phyloP scores from a whole-genome alignment of 2,113 vertebrate genomes.

The Otolemur garnettii region DNA sequence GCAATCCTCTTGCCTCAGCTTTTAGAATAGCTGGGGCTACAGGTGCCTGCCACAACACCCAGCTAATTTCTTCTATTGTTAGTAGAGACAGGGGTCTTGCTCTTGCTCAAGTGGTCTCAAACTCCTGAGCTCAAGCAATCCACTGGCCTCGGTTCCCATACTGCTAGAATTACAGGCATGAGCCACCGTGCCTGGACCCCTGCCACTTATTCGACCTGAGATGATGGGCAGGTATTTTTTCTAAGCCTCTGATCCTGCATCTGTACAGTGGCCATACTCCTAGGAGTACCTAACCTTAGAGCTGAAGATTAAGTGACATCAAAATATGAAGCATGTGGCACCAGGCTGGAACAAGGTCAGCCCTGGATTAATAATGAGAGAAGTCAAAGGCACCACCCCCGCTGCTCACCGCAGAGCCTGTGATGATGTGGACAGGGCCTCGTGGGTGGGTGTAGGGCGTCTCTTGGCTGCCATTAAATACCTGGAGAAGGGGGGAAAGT shows the following conservation, averaged over 20 bases:
- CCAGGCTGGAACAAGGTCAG: background rate
- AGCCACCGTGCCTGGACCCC: background rate
- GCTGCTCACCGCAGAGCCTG: constrained; percentile 93
- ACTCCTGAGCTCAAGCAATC: too few relatives aligned
- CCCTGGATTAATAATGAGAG: too few relatives aligned
- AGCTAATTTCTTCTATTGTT: too few relatives aligned
- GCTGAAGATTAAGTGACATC: background rate
- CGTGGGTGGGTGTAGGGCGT: constrained; percentile 92
- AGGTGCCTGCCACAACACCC: too few relatives aligned
- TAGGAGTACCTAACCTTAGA: too few relatives aligned
- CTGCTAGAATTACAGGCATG: too few relatives aligned
- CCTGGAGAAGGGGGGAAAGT: constrained; percentile 80
- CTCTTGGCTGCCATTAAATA: constrained; percentile 91
- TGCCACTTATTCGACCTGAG: background rate
- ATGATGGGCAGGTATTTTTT: background rate
- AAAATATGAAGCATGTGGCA: rapidly evolving
- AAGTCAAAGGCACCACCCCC: background rate
- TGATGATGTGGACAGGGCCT: constrained; percentile 93
- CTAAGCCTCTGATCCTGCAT: background rate
- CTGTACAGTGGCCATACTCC: background rate
- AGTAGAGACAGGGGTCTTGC: too few relatives aligned
- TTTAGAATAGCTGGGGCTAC: too few relatives aligned
- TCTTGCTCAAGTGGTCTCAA: too few relatives aligned
- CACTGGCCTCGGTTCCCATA: too few relatives aligned
- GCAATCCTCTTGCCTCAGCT: too few relatives aligned